These are phyloP conservation scores for Melikaiella ostensackeni DNA, from an alignment of 2,888 invertebrate species.

Conservation along the genomic window DNA sequence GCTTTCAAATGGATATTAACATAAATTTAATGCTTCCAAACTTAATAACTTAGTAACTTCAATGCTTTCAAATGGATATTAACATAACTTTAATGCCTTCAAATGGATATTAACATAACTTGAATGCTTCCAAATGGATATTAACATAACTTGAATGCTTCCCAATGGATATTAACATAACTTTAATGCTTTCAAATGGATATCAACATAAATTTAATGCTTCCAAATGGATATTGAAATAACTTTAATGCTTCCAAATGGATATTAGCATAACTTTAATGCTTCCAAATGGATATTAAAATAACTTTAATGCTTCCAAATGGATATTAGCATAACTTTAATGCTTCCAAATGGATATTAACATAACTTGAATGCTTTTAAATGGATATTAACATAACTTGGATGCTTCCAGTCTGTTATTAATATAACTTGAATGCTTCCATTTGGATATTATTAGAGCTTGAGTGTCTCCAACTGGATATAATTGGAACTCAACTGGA, in stretches of 20 bases:
- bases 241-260: too few relatives aligned
- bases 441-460: neutral
- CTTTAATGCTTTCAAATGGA: neutral
- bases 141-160: too few relatives aligned
- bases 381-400: neutral
- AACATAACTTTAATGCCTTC: too few relatives aligned
- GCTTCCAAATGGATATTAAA: neutral
- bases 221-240: too few relatives aligned
- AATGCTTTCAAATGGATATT: neutral
- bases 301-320: neutral
- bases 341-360: neutral
- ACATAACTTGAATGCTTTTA: too few relatives aligned
- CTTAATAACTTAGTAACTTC: too few relatives aligned
- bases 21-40: too few relatives aligned
- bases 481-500: neutral
- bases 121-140: too few relatives aligned
- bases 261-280: too few relatives aligned
- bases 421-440: neutral
- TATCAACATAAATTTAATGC: too few relatives aligned
- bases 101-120: too few relatives aligned
- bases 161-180: neutral
- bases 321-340: neutral
- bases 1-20: too few relatives aligned
- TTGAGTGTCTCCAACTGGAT: neutral
- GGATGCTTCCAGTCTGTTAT: neutral